These are phyloP conservation scores for Chrysolina oricalcia DNA, from an alignment of 2,888 invertebrate genomes.

Conservation along the genomic window DNA sequence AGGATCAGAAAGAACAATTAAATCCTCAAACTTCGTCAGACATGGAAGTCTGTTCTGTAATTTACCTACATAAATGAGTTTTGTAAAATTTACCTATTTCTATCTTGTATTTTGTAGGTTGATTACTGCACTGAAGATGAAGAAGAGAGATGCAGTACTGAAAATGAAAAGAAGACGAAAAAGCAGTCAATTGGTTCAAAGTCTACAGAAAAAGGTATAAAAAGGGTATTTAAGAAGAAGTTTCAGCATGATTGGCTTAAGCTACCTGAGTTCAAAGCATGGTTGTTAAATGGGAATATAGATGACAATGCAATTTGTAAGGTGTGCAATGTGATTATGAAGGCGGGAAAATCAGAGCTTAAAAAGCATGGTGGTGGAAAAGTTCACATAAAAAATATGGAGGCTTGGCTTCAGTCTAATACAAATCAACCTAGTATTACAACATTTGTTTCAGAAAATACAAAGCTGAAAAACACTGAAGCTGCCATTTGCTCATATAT, in stretches of 20 bases:
- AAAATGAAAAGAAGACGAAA: slow-evolving; percentile 21
- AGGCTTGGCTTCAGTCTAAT: slow-evolving; percentile 16
- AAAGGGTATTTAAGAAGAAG: slow-evolving; percentile 21
- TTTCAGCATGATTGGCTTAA: slow-evolving; percentile 24
- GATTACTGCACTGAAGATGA: slow-evolving; percentile 15
- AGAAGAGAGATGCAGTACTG: slow-evolving; percentile 23
- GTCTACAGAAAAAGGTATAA: slow-evolving; percentile 15
- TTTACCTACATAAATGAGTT: neutral
- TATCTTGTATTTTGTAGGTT: slow-evolving; percentile 29
- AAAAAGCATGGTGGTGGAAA: slow-evolving; percentile 29
- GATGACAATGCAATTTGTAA: slow-evolving; percentile 31
- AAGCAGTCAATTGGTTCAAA: slow-evolving; percentile 23
- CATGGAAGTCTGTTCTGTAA: slow-evolving; percentile 14
- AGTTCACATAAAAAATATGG: slow-evolving; percentile 26
- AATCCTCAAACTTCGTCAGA: slow-evolving; percentile 20
- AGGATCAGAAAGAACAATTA: slow-evolving; percentile 23
- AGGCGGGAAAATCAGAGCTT: slow-evolving; percentile 29
- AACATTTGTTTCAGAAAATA: slow-evolving; percentile 28
- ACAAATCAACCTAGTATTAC: slow-evolving; percentile 22
- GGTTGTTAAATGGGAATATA: slow-evolving; percentile 22
- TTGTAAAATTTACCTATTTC: slow-evolving; percentile 16
- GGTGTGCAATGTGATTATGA: slow-evolving; percentile 32
- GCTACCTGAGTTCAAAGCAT: slow-evolving; percentile 29
- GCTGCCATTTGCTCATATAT: slow-evolving; percentile 31
- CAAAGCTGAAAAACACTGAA: slow-evolving; percentile 31